A percentile compares a stretch with the other conserved stretches of the same genome.
phyloP scores from a whole-genome alignment of 2,113 vertebrate genomes.

The Xiphorhynchus elegans region DNA sequence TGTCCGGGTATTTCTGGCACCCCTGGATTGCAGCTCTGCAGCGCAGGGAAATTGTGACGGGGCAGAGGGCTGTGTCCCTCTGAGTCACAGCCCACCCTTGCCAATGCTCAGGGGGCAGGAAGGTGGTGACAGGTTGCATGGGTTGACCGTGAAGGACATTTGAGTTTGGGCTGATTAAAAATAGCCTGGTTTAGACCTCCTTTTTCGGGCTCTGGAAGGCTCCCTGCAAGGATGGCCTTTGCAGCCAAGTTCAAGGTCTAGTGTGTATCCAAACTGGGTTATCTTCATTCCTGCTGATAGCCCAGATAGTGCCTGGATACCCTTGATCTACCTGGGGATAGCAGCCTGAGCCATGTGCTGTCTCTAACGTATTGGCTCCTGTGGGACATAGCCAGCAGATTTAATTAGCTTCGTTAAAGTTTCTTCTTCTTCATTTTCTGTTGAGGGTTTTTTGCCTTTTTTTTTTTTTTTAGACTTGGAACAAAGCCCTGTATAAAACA shows the following conservation, averaged over 20 bases:
- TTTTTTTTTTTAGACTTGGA: neutral
- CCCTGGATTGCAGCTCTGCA: neutral
- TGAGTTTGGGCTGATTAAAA: slow-evolving; percentile 17
- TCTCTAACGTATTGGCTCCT: neutral
- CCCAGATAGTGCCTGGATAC: slow-evolving; percentile 37
- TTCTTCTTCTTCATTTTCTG: neutral
- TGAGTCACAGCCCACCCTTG: neutral
- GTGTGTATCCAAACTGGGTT: slow-evolving; percentile 41
- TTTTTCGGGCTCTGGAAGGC: neutral
- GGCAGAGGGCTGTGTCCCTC: neutral
- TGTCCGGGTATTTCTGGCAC: neutral
- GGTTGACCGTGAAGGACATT: neutral
- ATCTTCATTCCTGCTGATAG: slow-evolving; percentile 43
- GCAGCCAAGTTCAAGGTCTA: slow-evolving; percentile 53
- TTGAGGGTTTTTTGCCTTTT: fast-evolving
- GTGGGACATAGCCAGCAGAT: neutral
- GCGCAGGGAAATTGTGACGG: neutral
- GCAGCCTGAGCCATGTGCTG: neutral
- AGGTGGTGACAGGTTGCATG: fast-evolving
- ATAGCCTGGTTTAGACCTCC: slow-evolving; percentile 30
- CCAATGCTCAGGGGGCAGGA: neutral
- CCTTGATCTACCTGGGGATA: slow-evolving; percentile 32
- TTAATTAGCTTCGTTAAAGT: neutral
- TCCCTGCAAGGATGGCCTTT: slow-evolving; percentile 8
- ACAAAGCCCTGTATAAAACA: neutral